A percentile compares a stretch with the other conserved stretches of the same genome.
These are phyloP conservation scores for Platycheirus rosarum DNA, from an alignment of 2,888 invertebrate genomes.

Conservation along the genomic window DNA sequence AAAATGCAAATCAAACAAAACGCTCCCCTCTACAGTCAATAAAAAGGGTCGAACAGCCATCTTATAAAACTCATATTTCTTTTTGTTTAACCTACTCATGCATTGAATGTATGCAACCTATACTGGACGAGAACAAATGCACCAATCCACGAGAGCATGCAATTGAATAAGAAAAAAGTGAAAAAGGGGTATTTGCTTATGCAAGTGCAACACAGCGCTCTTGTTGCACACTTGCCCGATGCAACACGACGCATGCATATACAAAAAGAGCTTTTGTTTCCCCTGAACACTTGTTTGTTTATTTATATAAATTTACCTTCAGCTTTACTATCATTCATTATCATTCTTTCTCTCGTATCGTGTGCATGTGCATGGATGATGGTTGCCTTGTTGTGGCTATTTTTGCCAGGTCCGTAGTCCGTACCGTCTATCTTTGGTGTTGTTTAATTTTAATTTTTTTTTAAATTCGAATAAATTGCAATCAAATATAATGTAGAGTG, in stretches of 20 bases:
- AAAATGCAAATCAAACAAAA: slow-evolving; percentile 42
- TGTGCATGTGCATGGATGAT: no score
- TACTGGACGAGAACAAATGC: slow-evolving; percentile 46
- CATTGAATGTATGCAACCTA: slow-evolving; percentile 43
- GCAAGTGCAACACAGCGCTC: slow-evolving; percentile 37
- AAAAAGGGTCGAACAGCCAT: slow-evolving; percentile 54
- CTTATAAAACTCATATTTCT: slow-evolving; percentile 28
- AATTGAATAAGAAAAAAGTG: slow-evolving; percentile 41
- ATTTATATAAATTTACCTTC: no score
- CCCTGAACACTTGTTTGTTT: slow-evolving; percentile 55
- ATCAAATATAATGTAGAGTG: no score
- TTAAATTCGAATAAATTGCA: no score
- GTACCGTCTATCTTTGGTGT: no score
- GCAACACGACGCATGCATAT: slow-evolving; percentile 67
- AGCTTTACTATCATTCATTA: no score
- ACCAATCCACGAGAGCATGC: slow-evolving; percentile 68
- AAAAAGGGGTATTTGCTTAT: slow-evolving; percentile 8
- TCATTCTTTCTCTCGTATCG: no score
- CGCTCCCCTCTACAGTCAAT: slow-evolving; percentile 38
- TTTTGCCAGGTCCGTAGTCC: no score
- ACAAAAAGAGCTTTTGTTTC: slow-evolving; percentile 53
- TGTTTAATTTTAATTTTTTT: no score
- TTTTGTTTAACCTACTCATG: slow-evolving; percentile 25
- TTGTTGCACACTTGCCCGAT: slow-evolving; percentile 62
- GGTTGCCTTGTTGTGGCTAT: no score